Percentiles rank a stretch among this genome's conserved stretches.
These are phyloP conservation scores for Notodromas monacha DNA, from an alignment of 2,888 invertebrate genomes.

Conservation along the genomic window DNA sequence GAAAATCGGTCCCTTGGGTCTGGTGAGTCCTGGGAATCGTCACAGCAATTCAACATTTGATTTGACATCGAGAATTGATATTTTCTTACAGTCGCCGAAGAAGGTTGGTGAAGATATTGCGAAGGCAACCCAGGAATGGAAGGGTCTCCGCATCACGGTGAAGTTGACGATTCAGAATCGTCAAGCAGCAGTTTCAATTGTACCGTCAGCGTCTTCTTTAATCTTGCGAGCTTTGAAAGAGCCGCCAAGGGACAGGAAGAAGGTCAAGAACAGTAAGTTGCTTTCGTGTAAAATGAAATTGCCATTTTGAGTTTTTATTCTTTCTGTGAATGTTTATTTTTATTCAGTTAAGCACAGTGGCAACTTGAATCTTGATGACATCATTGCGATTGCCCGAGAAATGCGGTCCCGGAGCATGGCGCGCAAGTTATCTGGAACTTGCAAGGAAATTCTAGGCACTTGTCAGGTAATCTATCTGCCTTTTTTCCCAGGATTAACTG, in stretches of 20 bases:
- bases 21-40: constrained; percentile 56
- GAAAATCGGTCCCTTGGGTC: constrained; percentile 95
- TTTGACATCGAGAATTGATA: too few species aligned
- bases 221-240: constrained; percentile 94
- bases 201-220: constrained; percentile 86
- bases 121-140: constrained; percentile 94
- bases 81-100: constrained; percentile 71
- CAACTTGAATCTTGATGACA: constrained; percentile 71
- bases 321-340: too few species aligned
- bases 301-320: too few species aligned
- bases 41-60: too few species aligned
- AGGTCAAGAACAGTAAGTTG: constrained; percentile 57
- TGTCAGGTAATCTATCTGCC: too few species aligned
- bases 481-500: too few species aligned
- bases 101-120: constrained; percentile 99
- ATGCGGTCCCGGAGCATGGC: constrained; percentile 94
- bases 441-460: constrained; percentile 73
- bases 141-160: constrained; percentile 91
- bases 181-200: constrained; percentile 81
- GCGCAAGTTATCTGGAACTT: constrained; percentile 53
- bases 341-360: constrained; percentile 83
- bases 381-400: constrained; percentile 53
- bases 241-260: constrained; percentile 92
- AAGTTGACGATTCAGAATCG: constrained; percentile 88
- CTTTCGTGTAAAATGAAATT: too few species aligned